These are phyloP conservation scores for Cygnus olor DNA, from an alignment of 2,797 vertebrate genomes.

Conservation along the genomic window DNA sequence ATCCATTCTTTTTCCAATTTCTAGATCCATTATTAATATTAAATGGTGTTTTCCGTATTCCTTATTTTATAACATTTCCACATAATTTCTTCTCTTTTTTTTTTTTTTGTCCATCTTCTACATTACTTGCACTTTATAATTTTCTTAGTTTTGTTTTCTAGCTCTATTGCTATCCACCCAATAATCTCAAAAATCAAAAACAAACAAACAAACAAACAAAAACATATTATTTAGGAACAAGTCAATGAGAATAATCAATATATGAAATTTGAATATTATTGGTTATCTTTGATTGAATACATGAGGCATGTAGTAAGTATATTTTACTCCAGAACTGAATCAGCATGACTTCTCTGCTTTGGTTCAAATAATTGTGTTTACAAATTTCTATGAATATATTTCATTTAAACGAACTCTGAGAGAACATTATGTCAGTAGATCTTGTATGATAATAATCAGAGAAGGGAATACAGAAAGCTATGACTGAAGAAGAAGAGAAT, in stretches of 20 bases:
- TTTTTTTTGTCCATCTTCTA: background rate
- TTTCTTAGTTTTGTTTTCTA: background rate
- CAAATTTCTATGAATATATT: conserved; percentile 1
- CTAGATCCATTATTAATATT: conserved; percentile 33
- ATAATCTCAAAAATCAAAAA: background rate
- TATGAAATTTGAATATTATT: background rate
- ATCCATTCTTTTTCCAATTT: background rate
- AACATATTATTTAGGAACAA: background rate
- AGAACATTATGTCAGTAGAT: background rate
- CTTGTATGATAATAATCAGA: background rate
- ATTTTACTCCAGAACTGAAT: conserved; percentile 21
- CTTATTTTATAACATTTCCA: background rate
- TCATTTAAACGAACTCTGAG: conserved; percentile 23
- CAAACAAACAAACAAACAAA: background rate
- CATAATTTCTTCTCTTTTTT: background rate
- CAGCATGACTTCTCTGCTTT: conserved; percentile 7
- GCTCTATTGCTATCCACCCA: background rate
- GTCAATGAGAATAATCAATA: conserved; percentile 12
- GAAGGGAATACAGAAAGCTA: background rate
- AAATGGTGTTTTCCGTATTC: background rate
- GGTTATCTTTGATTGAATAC: background rate
- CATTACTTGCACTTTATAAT: background rate
- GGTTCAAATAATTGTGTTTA: conserved; percentile 29
- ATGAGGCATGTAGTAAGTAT: background rate
- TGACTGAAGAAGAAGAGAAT: background rate